Evolutionary conservation across 64 coral and sea anemone species (phyloP).

Genomic region (Acropora yongei): DNA sequence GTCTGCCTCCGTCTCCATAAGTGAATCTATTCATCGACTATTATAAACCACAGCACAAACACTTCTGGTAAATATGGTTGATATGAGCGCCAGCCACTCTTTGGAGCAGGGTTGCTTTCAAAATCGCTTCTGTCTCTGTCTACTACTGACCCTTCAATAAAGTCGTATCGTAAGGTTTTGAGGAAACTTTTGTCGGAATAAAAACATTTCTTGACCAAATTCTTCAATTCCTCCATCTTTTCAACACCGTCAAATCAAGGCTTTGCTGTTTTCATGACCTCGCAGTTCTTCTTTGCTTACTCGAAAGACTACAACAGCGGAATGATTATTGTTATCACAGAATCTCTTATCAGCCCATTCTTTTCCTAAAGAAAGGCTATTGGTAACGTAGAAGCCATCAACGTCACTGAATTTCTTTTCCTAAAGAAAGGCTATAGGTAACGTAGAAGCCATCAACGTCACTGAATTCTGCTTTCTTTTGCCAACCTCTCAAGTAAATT

Average conservation of each 20-base stretch:
- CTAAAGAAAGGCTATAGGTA: constrained; percentile 4
- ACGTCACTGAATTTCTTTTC: not conserved
- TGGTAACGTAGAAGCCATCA: constrained; percentile 51
- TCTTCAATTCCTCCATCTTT: not conserved
- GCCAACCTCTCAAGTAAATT: constrained; percentile 5
- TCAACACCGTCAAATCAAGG: not conserved
- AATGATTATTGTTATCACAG: not conserved
- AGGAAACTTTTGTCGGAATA: not conserved
- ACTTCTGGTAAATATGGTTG: constrained; percentile 7
- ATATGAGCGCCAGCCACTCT: no score
- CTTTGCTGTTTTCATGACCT: not conserved
- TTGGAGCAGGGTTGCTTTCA: no score
- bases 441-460: constrained; percentile 54
- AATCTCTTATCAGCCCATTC: not conserved
- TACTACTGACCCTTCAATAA: constrained; percentile 63
- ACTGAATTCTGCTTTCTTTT: constrained; percentile 11
- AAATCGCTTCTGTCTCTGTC: no score
- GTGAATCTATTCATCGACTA: no score
- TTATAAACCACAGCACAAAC: constrained; percentile 33
- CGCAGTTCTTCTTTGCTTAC: not conserved
- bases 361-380: constrained; percentile 23
- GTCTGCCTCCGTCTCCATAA: no score
- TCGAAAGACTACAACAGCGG: constrained; percentile 77
- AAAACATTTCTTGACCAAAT: constrained; percentile 3
- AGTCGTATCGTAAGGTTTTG: not conserved